A percentile compares a stretch with the other conserved stretches of the same genome.
phyloP scores from a whole-genome alignment of 1,140 invertebrate genomes.

The Solenopsis invicta region DNA sequence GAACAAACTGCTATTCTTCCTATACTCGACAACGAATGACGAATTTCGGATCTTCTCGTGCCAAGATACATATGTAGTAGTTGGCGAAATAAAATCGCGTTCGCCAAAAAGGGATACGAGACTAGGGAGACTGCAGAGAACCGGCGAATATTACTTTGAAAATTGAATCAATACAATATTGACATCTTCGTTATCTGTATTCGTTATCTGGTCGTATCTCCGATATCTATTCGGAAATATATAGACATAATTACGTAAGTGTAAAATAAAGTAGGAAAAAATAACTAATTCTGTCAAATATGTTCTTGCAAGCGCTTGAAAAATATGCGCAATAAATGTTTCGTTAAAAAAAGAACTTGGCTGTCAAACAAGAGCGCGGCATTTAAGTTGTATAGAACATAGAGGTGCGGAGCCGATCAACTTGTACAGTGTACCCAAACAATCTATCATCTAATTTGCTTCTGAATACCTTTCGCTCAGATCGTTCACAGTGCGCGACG shows the following conservation, averaged over 20 bases:
- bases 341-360: not conserved
- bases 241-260: not conserved
- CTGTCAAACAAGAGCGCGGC: not conserved
- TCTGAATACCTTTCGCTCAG: not conserved
- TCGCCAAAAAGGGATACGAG: not conserved
- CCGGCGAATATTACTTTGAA: not conserved
- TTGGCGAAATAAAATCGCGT: not conserved
- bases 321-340: not conserved
- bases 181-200: not conserved
- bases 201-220: not conserved
- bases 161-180: not conserved
- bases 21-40: slow-evolving; percentile 24
- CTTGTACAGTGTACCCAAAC: not conserved
- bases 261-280: not conserved
- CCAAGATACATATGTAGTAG: not conserved
- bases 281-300: not conserved
- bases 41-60: slow-evolving; percentile 26
- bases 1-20: slow-evolving; percentile 44
- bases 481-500: not conserved
- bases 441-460: slow-evolving; percentile 27
- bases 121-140: not conserved
- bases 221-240: not conserved
- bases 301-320: too few relatives aligned
- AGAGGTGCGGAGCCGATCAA: not conserved
- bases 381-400: not conserved